phyloP scores from a whole-genome alignment of 2,113 vertebrate species.

The Xiphophorus maculatus region DNA sequence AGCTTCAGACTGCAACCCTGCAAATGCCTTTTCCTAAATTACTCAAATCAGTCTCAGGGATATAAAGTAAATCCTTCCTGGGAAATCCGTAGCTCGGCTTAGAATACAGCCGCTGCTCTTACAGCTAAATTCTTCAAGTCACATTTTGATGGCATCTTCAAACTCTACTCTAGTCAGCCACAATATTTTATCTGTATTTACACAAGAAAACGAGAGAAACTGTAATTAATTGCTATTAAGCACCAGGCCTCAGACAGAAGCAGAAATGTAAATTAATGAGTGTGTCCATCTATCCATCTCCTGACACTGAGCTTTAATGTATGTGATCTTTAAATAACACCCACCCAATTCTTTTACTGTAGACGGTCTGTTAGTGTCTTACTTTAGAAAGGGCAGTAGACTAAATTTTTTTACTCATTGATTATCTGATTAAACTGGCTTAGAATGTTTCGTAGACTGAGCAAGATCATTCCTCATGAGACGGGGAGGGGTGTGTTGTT shows the following conservation, averaged over 20 bases:
- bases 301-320: constrained; percentile 53
- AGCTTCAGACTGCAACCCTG: too few relatives aligned
- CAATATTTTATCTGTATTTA: constrained; percentile 66
- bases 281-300: constrained; percentile 53
- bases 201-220: constrained; percentile 34
- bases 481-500: not conserved
- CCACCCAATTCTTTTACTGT: constrained; percentile 52
- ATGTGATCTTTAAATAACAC: constrained; percentile 76
- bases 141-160: constrained; percentile 54
- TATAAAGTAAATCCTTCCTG: too few relatives aligned
- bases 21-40: too few relatives aligned
- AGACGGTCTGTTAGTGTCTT: constrained; percentile 49
- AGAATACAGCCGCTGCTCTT: constrained; percentile 31
- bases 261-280: constrained; percentile 75
- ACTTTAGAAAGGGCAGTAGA: constrained; percentile 62
- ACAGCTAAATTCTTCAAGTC: constrained; percentile 54
- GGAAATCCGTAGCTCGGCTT: not conserved
- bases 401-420: constrained; percentile 63
- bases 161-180: constrained; percentile 54
- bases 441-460: constrained; percentile 28
- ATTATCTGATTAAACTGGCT: constrained; percentile 61
- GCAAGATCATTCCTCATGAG: constrained; percentile 35
- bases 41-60: too few relatives aligned
- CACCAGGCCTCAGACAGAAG: constrained; percentile 59
- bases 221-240: constrained; percentile 29